A percentile compares a stretch with the other conserved stretches of the same genome.
These are phyloP conservation scores for Gambusia yucatana DNA, from an alignment of 2,797 vertebrate genomes.

Conservation along the genomic window DNA sequence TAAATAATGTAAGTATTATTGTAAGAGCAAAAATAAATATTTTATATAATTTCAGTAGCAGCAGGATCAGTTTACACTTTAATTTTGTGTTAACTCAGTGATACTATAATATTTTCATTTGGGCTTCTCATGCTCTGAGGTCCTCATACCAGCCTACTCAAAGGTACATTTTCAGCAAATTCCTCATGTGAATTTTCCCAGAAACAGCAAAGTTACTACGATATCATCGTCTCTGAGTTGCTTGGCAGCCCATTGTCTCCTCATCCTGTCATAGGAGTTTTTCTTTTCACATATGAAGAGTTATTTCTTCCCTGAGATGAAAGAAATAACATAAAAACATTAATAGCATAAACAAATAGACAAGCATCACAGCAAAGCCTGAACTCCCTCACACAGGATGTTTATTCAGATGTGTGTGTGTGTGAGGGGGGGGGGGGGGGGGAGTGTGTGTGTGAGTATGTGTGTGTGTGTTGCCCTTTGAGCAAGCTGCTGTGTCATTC, in stretches of 20 bases:
- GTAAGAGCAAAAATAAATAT: background rate
- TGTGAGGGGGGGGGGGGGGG: background rate
- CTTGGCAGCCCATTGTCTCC: constrained; percentile 38
- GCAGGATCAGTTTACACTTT: background rate
- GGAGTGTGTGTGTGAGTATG: background rate
- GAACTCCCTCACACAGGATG: constrained; percentile 67
- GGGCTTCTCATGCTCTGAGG: background rate
- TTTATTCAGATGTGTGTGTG: constrained; percentile 69
- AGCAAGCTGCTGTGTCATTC: constrained; percentile 26
- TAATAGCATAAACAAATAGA: constrained; percentile 56
- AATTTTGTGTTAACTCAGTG: background rate
- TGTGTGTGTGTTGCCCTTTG: constrained; percentile 3
- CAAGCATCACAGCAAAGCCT: constrained; percentile 51
- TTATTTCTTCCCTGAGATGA: constrained; percentile 25
- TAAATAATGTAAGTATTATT: background rate
- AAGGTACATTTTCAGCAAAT: background rate
- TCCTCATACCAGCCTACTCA: background rate
- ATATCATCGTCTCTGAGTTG: constrained; percentile 9
- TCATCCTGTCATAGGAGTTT: constrained; percentile 53
- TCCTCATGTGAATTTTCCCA: constrained; percentile 1
- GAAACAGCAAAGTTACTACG: constrained; percentile 6
- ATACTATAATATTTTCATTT: background rate
- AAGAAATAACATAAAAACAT: constrained; percentile 64
- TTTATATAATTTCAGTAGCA: background rate
- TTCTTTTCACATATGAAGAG: constrained; percentile 16